A percentile compares a stretch with the other conserved stretches of the same genome.
Evolutionary conservation across 2,888 invertebrate species (phyloP).

Genomic region (Tanytarsus gracilentus): DNA sequence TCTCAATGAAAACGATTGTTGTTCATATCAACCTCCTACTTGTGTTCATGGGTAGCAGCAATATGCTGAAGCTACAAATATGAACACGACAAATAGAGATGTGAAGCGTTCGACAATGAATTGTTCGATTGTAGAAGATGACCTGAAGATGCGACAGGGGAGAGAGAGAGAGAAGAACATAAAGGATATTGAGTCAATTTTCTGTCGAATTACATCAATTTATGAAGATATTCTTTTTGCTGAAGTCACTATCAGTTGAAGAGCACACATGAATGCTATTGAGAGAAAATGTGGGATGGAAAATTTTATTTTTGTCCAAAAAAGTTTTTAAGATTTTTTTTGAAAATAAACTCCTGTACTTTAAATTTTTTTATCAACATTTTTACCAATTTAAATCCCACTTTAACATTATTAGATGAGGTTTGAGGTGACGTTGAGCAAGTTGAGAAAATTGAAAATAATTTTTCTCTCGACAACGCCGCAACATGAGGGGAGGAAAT

Average conservation of each 20-base stretch:
- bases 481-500: background rate
- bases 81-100: background rate
- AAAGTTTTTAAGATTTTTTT: too few species aligned
- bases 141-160: too few species aligned
- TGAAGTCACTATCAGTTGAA: too few species aligned
- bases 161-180: background rate
- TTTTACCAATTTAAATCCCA: too few species aligned
- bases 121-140: too few species aligned
- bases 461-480: slow-evolving; percentile 1
- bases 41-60: background rate
- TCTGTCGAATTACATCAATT: slow-evolving; percentile 19
- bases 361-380: too few species aligned
- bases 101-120: too few species aligned
- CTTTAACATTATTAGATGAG: too few species aligned
- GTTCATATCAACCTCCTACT: background rate
- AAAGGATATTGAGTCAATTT: slow-evolving; percentile 16
- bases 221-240: background rate
- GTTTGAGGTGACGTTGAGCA: too few species aligned
- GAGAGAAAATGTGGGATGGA: background rate
- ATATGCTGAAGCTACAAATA: background rate
- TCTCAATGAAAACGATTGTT: slow-evolving; percentile 16
- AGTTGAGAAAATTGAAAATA: slow-evolving; percentile 19
- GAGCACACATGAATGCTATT: too few species aligned
- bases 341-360: too few species aligned
- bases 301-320: background rate